Conservation (phyloP, 2,797 vertebrate genomes). For the Atherinosoma microstoma region DNA sequence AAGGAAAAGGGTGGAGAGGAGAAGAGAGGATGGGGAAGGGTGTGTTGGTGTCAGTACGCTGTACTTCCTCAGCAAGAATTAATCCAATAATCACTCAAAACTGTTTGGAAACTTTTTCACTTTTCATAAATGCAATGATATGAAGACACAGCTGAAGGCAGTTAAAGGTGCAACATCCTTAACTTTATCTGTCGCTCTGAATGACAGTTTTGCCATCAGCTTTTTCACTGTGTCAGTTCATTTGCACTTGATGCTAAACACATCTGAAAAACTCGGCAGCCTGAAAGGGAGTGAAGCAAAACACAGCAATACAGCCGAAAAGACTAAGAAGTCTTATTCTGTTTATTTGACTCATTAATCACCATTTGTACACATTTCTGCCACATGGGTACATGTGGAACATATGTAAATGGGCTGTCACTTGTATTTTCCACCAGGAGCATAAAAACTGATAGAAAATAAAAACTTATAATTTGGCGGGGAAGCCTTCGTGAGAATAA, state of each 20-base stretch:
- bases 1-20: conserved; percentile 11
- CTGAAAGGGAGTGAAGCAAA: conserved; percentile 39
- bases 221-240: conserved; percentile 50
- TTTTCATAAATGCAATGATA: conserved; percentile 35
- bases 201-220: conserved; percentile 50
- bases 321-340: conserved; percentile 11
- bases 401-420: too few relatives aligned
- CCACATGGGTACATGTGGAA: too few relatives aligned
- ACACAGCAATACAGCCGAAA: conserved; percentile 26
- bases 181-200: conserved; percentile 42
- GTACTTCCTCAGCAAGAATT: conserved; percentile 55
- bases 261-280: conserved; percentile 37
- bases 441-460: too few relatives aligned
- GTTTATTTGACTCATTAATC: conserved; percentile 25
- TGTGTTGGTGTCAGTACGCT: conserved; percentile 29
- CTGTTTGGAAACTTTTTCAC: conserved; percentile 51
- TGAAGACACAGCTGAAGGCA: neutral
- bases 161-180: conserved; percentile 19
- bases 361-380: neutral
- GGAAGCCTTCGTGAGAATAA: neutral
- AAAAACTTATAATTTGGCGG: too few relatives aligned
- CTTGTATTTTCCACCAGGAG: too few relatives aligned
- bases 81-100: conserved; percentile 64
- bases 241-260: conserved; percentile 45
- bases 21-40: neutral